Evolutionary conservation across 2,797 vertebrate genomes (phyloP).

Genomic region (Xenopus petersii): DNA sequence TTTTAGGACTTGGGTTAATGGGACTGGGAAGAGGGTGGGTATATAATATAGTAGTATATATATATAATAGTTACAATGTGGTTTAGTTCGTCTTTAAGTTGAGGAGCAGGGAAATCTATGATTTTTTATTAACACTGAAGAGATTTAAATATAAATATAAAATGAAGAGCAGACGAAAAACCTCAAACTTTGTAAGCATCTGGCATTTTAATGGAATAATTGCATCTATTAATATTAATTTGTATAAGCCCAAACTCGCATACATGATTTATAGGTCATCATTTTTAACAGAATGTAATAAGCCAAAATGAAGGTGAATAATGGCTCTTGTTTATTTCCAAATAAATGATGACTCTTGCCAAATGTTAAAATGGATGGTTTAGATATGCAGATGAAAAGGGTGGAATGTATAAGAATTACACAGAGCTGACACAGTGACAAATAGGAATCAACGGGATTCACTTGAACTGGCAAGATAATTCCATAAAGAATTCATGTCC

Average conservation of each 20-base stretch:
- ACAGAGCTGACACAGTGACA: not conserved
- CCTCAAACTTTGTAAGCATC: not conserved
- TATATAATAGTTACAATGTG: too few relatives aligned
- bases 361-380: slow-evolving; percentile 11
- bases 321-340: slow-evolving; percentile 14
- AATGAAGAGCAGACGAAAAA: not conserved
- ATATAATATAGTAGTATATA: too few relatives aligned
- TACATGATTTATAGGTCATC: slow-evolving; percentile 2
- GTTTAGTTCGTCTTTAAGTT: too few relatives aligned
- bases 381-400: slow-evolving; percentile 19
- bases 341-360: slow-evolving; percentile 8
- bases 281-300: slow-evolving; percentile 5
- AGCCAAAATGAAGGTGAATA: not conserved
- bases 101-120: too few relatives aligned
- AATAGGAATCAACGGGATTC: not conserved
- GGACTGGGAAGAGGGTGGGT: too few relatives aligned
- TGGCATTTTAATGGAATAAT: not conserved
- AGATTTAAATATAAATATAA: not conserved
- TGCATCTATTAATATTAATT: not conserved
- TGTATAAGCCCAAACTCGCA: not conserved
- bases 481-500: not conserved
- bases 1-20: too few relatives aligned
- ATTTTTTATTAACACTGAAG: too few relatives aligned
- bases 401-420: slow-evolving; percentile 12
- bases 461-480: not conserved